Evolutionary conservation across 2,113 vertebrate species (phyloP).

Genomic region (Plecotus auritus): DNA sequence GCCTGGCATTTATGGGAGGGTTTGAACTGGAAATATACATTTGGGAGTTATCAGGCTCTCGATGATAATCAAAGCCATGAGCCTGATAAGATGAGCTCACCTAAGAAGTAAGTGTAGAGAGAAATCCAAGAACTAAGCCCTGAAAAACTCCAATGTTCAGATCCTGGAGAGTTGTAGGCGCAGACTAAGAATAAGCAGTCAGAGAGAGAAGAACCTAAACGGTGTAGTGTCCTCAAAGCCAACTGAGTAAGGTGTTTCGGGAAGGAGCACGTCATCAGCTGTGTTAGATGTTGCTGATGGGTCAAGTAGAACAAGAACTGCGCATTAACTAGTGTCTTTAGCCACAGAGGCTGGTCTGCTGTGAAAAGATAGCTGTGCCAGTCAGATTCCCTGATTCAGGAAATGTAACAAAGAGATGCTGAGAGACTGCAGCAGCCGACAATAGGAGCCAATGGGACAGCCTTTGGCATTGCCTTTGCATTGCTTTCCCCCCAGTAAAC

Average conservation of each 20-base stretch:
- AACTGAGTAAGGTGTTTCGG: background rate
- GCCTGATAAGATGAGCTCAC: background rate
- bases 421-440: constrained; percentile 19
- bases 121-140: background rate
- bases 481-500: constrained; percentile 49
- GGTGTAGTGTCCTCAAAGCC: background rate
- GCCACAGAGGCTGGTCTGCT: background rate
- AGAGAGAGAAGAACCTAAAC: background rate
- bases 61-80: constrained; percentile 14
- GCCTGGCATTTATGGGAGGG: background rate
- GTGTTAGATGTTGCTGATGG: background rate
- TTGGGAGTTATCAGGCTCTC: background rate
- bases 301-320: background rate
- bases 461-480: constrained; percentile 40
- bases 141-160: background rate
- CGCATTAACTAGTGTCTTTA: background rate
- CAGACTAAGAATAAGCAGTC: background rate
- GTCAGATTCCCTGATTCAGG: constrained; percentile 32
- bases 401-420: background rate
- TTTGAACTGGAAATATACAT: background rate
- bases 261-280: background rate
- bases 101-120: background rate
- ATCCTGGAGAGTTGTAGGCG: background rate
- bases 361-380: constrained; percentile 28
- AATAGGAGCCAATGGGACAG: background rate